These are phyloP conservation scores for Ursus arctos DNA, from an alignment of 2,113 vertebrate genomes.

Conservation along the genomic window DNA sequence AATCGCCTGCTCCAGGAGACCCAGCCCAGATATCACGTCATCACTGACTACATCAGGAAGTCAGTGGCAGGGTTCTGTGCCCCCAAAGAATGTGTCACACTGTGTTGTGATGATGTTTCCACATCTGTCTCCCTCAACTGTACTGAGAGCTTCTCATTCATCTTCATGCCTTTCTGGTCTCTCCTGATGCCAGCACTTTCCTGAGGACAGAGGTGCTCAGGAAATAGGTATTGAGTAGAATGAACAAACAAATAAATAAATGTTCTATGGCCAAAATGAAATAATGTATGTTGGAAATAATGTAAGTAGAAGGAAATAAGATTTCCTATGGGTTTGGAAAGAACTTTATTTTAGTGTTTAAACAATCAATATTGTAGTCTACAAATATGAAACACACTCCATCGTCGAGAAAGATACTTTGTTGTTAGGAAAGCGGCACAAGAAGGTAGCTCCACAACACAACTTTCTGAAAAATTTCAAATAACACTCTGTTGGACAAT, in stretches of 20 bases:
- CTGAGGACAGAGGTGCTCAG: background rate
- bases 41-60: background rate
- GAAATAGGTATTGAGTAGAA: background rate
- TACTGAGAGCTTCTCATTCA: background rate
- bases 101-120: background rate
- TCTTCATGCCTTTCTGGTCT: background rate
- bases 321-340: background rate
- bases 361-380: background rate
- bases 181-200: background rate
- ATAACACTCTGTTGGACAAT: background rate
- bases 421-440: background rate
- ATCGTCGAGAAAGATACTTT: background rate
- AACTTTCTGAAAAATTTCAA: background rate
- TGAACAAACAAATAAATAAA: background rate
- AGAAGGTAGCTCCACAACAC: background rate
- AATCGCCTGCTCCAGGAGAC: background rate
- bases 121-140: background rate
- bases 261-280: background rate
- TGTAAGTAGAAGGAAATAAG: background rate
- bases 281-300: background rate
- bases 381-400: background rate
- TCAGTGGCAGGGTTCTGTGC: background rate
- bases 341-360: conserved; percentile 25
- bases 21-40: background rate
- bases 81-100: background rate